These are phyloP conservation scores for Thelaira solivaga DNA, from an alignment of 2,888 invertebrate genomes.

Conservation along the genomic window DNA sequence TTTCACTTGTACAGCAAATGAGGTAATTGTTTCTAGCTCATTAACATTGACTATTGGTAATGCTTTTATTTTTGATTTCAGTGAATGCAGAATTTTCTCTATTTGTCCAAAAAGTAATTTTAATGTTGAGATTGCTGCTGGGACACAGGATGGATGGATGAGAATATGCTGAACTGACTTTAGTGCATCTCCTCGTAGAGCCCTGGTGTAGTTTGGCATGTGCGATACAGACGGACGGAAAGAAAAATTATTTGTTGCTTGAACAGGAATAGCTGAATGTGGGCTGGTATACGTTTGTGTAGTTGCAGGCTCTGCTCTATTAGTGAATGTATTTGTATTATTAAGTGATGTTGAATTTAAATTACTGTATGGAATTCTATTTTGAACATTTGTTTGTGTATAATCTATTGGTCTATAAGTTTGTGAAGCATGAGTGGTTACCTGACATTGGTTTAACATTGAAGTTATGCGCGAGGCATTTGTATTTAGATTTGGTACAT, in stretches of 20 bases:
- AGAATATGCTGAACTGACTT: not conserved
- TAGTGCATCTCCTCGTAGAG: not conserved
- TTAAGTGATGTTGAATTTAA: slow-evolving; percentile 4
- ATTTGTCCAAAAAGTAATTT: slow-evolving; percentile 50
- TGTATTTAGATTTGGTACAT: not conserved
- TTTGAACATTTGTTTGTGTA: not conserved
- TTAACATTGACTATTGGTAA: slow-evolving; percentile 27
- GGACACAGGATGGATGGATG: not conserved
- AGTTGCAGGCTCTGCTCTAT: not conserved
- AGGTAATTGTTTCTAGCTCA: slow-evolving; percentile 23
- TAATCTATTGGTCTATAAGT: not conserved
- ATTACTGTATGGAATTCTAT: not conserved
- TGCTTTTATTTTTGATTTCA: slow-evolving; percentile 36
- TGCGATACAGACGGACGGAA: too few relatives aligned
- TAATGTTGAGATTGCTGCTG: slow-evolving; percentile 39
- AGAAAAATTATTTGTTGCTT: too few relatives aligned
- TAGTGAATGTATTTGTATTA: slow-evolving; percentile 24
- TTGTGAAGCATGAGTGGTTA: slow-evolving; percentile 1
- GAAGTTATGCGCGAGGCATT: not conserved
- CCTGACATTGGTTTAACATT: not conserved
- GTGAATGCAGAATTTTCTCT: slow-evolving; percentile 35
- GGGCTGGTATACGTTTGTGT: not conserved
- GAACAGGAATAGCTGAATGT: too few relatives aligned
- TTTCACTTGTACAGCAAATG: slow-evolving; percentile 9
- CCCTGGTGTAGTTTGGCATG: not conserved